phyloP scores from a whole-genome alignment of 2,888 invertebrate genomes.

The Perithous albicinctus region DNA sequence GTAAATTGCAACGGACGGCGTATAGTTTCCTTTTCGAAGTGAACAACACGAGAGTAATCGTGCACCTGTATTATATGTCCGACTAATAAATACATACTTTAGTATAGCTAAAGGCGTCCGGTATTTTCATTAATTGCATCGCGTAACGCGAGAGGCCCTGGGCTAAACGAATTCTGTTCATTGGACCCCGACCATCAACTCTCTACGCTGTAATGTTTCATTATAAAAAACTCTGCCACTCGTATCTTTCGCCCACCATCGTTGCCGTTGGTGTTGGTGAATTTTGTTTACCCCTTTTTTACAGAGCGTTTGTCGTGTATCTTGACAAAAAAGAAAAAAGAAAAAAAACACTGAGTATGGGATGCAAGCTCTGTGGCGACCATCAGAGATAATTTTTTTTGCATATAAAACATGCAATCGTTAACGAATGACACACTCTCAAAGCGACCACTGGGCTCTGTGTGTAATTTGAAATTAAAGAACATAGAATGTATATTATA shows the following conservation, averaged over 20 bases:
- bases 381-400: background rate
- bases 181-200: background rate
- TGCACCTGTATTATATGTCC: constrained; percentile 12
- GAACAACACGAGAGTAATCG: constrained; percentile 20
- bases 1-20: constrained; percentile 65
- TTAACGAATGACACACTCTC: constrained; percentile 48
- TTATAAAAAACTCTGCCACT: background rate
- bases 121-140: constrained; percentile 36
- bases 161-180: constrained; percentile 14
- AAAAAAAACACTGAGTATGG: too few species aligned
- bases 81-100: constrained; percentile 7
- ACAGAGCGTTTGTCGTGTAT: too few species aligned
- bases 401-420: background rate
- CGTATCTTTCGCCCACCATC: constrained; percentile 10
- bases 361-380: background rate
- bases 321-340: too few species aligned
- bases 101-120: background rate
- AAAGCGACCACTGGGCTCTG: too few species aligned
- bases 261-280: constrained; percentile 3
- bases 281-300: background rate
- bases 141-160: background rate
- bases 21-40: constrained; percentile 16
- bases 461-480: constrained; percentile 48
- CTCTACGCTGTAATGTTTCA: background rate
- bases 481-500: constrained; percentile 3